phyloP scores from a whole-genome alignment of 92 coral and sea anemone genomes.

The Scolanthus callimorphus region DNA sequence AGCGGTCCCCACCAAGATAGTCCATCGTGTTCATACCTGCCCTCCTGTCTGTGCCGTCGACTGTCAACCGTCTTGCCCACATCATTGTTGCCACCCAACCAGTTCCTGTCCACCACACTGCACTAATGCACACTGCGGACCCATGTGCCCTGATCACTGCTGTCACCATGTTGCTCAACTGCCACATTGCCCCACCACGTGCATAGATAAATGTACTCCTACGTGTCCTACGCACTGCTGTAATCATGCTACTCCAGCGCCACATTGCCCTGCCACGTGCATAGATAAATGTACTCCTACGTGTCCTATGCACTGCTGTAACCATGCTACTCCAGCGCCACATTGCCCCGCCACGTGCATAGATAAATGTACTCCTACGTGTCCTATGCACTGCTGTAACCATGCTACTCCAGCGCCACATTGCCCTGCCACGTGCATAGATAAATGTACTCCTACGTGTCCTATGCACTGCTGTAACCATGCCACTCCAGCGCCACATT shows the following conservation, averaged over 20 bases:
- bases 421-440: constrained; percentile 27
- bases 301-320: constrained; percentile 38
- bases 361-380: constrained; percentile 15
- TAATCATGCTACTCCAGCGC: neutral
- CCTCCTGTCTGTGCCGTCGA: constrained; percentile 21
- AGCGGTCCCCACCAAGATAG: too few relatives aligned
- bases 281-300: constrained; percentile 13
- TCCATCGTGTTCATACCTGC: too few relatives aligned
- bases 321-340: neutral
- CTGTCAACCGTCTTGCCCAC: constrained; percentile 17
- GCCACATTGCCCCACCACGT: constrained; percentile 36
- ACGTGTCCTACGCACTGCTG: constrained; percentile 32
- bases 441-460: constrained; percentile 17
- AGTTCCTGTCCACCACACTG: constrained; percentile 1
- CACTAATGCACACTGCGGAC: neutral
- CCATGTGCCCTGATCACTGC: constrained; percentile 27
- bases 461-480: constrained; percentile 34
- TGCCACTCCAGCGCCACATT: neutral
- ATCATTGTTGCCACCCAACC: constrained; percentile 32
- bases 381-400: constrained; percentile 37
- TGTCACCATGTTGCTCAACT: constrained; percentile 7
- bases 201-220: constrained; percentile 13
- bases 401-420: neutral
- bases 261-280: constrained; percentile 23
- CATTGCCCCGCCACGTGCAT: constrained; percentile 25